Base-by-base conservation (phyloP, 2,888 invertebrate genomes). In the Psylliodes chrysocephalus region DNA sequence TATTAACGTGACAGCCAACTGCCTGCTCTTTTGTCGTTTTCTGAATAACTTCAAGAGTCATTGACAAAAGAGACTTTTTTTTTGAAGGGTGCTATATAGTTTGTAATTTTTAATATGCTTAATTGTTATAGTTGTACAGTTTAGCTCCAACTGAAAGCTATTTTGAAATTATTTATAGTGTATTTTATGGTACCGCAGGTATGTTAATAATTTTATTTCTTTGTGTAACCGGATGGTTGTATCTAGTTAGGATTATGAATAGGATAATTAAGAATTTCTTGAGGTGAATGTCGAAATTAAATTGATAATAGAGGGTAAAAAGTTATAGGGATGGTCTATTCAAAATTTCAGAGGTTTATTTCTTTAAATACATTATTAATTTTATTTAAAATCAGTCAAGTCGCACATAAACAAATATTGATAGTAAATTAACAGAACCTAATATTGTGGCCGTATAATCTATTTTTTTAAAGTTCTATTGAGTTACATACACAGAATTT, bases 101-200 rank as follows among this genome's bases (percentile, higher is more conserved):
- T 79, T 81, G 79, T 79, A 78, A 77, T 76, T 77, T 77, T 79
- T 81, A 78, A 79, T 80, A 77, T 73, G 71, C 75, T 77, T 78
- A 77, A 79, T 80, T 81, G 79, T 78, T 70, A 63, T 69, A 69
- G 70, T 70, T 67, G 69, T 71, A 68, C 68, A 64, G 67, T 71
- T 71, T 70, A 63, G 71, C 69, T 70, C 64, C 65, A 63, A 46
- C 42, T 67, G 59, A 63, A 66, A 64, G 72, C 59, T 70, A 68
- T 71, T 72, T 72, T 71, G 72, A 71, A 72, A 72, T 73, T 71
- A 71, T 73, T 73, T 73, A 71, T 69, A 49, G 60, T 59, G 63
- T 69, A 68, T 66, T 71, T 71, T 51, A 70, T 62, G 47, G 63
- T 42, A 12, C 25, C 38, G 42, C 69, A 70, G 71, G 71, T 72